Percentiles rank a stretch among this genome's conserved stretches.
These are phyloP conservation scores for Chaetorhynchus papuensis DNA, from an alignment of 2,113 vertebrate species.

Conservation along the genomic window DNA sequence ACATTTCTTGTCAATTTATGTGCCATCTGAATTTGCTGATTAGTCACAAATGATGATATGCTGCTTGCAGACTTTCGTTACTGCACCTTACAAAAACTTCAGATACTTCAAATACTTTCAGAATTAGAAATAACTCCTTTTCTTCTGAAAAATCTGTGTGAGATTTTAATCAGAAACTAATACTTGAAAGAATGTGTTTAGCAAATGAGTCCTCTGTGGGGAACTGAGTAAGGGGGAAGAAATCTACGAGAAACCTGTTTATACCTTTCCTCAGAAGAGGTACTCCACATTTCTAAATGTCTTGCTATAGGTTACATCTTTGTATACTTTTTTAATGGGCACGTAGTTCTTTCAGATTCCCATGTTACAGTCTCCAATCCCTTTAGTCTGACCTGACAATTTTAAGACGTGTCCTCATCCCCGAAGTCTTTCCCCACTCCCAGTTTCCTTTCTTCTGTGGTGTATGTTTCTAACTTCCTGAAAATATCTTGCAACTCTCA, in stretches of 20 bases:
- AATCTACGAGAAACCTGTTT: neutral
- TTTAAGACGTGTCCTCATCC: neutral
- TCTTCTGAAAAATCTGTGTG: neutral
- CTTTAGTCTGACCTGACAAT: neutral
- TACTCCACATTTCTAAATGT: neutral
- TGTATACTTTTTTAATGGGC: neutral
- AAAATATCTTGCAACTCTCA: neutral
- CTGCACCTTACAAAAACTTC: neutral
- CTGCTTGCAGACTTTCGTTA: neutral
- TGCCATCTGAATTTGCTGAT: conserved; percentile 26
- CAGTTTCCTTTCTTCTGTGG: neutral
- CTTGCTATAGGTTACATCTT: neutral
- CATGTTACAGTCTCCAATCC: neutral
- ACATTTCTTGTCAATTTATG: conserved; percentile 41
- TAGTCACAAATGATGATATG: conserved; percentile 34
- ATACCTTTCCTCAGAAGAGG: neutral
- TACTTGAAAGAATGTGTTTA: neutral
- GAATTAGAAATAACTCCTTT: neutral
- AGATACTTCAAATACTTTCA: neutral
- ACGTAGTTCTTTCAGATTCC: neutral
- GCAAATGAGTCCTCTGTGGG: neutral
- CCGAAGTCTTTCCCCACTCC: neutral
- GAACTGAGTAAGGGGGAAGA: neutral
- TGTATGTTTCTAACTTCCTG: neutral
- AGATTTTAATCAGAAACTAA: neutral